phyloP scores from a whole-genome alignment of 1,140 invertebrate genomes.

The Paramacrobiotus metropolitanus region DNA sequence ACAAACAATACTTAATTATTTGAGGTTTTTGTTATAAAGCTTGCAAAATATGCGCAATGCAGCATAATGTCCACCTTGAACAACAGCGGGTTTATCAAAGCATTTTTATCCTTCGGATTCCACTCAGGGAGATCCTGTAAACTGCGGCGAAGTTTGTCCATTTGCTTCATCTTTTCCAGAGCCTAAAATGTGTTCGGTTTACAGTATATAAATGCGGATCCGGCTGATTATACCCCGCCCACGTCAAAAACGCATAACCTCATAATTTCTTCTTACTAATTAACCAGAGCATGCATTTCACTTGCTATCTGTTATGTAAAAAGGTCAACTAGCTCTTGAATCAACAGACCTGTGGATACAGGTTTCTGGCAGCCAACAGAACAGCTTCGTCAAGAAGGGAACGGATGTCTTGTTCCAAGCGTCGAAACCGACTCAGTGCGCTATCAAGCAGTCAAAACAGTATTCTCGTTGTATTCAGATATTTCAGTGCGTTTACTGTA shows the following conservation, averaged over 20 bases:
- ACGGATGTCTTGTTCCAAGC: not conserved
- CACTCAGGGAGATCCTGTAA: not conserved
- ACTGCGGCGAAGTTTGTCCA: not conserved
- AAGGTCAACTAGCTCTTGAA: too few relatives aligned
- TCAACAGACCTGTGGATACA: not conserved
- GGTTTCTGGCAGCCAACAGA: not conserved
- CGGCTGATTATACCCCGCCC: too few relatives aligned
- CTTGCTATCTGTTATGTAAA: not conserved
- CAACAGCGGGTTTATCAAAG: not conserved
- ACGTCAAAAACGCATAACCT: too few relatives aligned
- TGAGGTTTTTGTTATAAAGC: not conserved
- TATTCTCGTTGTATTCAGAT: not conserved
- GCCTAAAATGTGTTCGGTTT: too few relatives aligned
- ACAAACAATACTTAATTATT: not conserved
- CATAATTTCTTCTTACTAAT: not conserved
- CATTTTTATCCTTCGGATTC: not conserved
- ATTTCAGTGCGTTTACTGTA: not conserved
- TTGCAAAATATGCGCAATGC: not conserved
- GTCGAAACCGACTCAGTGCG: not conserved
- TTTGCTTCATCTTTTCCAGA: not conserved
- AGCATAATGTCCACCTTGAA: conserved; percentile 1
- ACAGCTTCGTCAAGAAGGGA: not conserved
- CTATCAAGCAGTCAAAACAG: not conserved
- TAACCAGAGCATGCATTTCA: not conserved
- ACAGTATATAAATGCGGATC: too few relatives aligned